Evolutionary conservation across 2,888 invertebrate genomes (phyloP).

Genomic region (Amphipoea oculea): DNA sequence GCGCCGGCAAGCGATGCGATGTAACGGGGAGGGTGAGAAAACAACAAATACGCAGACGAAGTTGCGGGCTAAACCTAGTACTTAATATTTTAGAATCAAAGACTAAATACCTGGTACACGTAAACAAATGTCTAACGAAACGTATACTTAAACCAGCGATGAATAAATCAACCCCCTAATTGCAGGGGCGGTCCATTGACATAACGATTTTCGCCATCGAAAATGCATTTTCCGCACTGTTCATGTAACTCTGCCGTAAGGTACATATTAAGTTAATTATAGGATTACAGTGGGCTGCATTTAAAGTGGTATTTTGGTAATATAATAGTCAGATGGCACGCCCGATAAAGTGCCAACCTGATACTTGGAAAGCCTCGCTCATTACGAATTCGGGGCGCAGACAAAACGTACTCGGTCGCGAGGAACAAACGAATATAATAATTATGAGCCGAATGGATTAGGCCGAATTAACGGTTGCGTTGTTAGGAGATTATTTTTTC

Average conservation of each 20-base stretch:
- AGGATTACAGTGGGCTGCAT: constrained; percentile 87
- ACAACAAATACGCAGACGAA: background rate
- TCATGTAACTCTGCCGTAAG: constrained; percentile 80
- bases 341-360: constrained; percentile 86
- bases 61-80: background rate
- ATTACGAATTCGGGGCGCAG: constrained; percentile 88
- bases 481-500: constrained; percentile 75
- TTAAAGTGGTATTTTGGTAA: constrained; percentile 90
- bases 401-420: constrained; percentile 81
- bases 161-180: constrained; percentile 80
- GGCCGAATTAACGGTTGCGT: constrained; percentile 82
- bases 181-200: constrained; percentile 80
- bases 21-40: background rate
- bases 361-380: constrained; percentile 88
- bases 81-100: constrained; percentile 8
- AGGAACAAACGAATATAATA: constrained; percentile 89
- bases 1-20: background rate
- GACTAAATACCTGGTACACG: constrained; percentile 29
- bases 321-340: constrained; percentile 90
- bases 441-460: constrained; percentile 87
- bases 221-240: constrained; percentile 88
- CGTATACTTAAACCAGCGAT: constrained; percentile 76
- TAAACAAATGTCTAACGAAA: constrained; percentile 70
- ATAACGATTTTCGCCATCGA: constrained; percentile 84
- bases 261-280: constrained; percentile 89